These are phyloP conservation scores for Ptilorrhoa leucosticta DNA, from an alignment of 2,113 vertebrate genomes.

Conservation along the genomic window DNA sequence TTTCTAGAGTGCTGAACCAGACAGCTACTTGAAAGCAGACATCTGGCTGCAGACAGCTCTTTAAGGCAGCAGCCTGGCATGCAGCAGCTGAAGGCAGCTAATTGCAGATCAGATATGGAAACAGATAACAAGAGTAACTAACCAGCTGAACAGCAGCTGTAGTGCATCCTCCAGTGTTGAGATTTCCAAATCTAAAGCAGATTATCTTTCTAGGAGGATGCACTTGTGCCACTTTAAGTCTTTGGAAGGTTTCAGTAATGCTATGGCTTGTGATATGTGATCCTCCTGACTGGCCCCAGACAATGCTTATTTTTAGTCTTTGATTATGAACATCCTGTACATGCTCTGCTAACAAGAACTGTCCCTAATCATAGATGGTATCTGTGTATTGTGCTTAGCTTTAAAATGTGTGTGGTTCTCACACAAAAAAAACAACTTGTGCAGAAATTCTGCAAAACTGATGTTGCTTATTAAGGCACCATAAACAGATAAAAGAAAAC, in stretches of 20 bases:
- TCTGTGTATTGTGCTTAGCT: background rate
- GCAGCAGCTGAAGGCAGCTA: background rate
- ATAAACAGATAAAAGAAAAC: background rate
- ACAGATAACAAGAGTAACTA: background rate
- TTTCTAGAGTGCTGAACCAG: background rate
- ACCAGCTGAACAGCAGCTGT: background rate
- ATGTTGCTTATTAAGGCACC: background rate
- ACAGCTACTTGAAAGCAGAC: background rate
- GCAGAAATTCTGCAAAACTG: background rate
- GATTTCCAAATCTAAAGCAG: constrained; percentile 11
- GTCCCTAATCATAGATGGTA: background rate
- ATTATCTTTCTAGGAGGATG: background rate
- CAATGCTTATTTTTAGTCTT: constrained; percentile 5
- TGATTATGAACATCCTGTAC: background rate
- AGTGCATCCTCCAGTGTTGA: background rate
- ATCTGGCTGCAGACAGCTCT: background rate
- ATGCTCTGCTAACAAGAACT: background rate
- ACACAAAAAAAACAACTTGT: background rate
- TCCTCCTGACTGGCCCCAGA: background rate
- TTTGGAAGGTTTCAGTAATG: background rate
- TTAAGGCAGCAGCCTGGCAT: background rate
- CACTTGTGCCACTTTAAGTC: background rate
- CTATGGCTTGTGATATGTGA: background rate
- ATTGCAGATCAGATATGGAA: background rate
- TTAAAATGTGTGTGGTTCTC: background rate